phyloP scores from a whole-genome alignment of 2,888 invertebrate genomes.

The Elmis aenea region DNA sequence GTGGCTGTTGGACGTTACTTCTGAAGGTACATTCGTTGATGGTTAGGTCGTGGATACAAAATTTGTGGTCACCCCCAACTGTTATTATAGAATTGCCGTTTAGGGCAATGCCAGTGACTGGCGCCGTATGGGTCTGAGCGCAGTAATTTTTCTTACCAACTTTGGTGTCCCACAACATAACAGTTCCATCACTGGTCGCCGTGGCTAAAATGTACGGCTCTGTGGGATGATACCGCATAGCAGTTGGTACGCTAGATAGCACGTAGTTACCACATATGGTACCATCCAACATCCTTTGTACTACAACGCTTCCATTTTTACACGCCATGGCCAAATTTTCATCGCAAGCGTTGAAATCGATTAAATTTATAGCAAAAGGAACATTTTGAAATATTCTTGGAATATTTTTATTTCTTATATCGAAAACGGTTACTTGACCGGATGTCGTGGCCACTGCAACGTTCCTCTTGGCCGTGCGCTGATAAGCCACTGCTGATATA shows the following conservation, averaged over 20 bases:
- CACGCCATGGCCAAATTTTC: constrained; percentile 29
- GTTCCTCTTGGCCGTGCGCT: constrained; percentile 34
- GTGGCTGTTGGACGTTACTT: constrained; percentile 31
- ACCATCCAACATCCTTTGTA: constrained; percentile 21
- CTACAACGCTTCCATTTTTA: constrained; percentile 17
- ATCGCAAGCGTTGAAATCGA: constrained; percentile 35
- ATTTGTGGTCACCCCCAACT: constrained; percentile 34
- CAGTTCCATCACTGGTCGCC: constrained; percentile 31
- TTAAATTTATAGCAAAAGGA: constrained; percentile 21
- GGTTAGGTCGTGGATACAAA: constrained; percentile 33
- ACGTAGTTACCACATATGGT: constrained; percentile 14
- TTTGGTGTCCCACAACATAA: constrained; percentile 31
- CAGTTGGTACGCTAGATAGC: constrained; percentile 13
- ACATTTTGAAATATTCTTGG: constrained; percentile 28
- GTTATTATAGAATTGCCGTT: constrained; percentile 30
- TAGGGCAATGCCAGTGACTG: constrained; percentile 32
- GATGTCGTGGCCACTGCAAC: constrained; percentile 34
- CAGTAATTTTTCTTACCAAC: constrained; percentile 19
- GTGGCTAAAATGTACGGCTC: constrained; percentile 27
- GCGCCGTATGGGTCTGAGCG: constrained; percentile 26
- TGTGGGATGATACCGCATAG: constrained; percentile 32
- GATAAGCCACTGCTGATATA: constrained; percentile 33
- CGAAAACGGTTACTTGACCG: constrained; percentile 38
- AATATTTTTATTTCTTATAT: constrained; percentile 35
- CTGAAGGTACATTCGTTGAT: constrained; percentile 31